Percentiles rank a stretch among this genome's conserved stretches.
Conservation (phyloP, 2,113 vertebrate genomes). For the Cryptotis parvus region DNA sequence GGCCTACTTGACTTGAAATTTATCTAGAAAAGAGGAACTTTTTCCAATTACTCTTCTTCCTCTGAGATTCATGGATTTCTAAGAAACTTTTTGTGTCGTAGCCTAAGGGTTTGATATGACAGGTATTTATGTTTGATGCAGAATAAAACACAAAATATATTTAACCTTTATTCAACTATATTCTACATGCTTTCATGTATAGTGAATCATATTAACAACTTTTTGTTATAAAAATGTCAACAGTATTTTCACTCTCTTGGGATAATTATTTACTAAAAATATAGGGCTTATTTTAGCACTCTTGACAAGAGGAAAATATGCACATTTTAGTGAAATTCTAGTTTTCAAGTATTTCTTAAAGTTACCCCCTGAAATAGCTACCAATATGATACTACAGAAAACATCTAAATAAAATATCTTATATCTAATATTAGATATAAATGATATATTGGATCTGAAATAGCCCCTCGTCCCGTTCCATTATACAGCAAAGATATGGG, state of each 20-base stretch:
- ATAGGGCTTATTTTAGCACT: slow-evolving; percentile 82
- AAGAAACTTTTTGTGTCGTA: slow-evolving; percentile 70
- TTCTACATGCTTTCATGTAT: slow-evolving; percentile 79
- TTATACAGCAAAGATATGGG: not conserved
- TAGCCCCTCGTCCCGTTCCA: not conserved
- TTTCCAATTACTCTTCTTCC: slow-evolving; percentile 78
- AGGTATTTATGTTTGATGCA: slow-evolving; percentile 84
- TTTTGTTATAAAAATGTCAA: slow-evolving; percentile 88
- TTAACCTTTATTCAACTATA: slow-evolving; percentile 85
- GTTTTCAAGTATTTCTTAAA: slow-evolving; percentile 70
- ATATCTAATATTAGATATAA: too few species aligned
- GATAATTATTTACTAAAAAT: slow-evolving; percentile 82
- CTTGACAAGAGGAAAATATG: slow-evolving; percentile 81
- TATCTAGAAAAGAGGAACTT: slow-evolving; percentile 71
- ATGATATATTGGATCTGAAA: not conserved
- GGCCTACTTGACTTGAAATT: slow-evolving; percentile 69
- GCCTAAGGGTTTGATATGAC: slow-evolving; percentile 80
- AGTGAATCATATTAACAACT: slow-evolving; percentile 87
- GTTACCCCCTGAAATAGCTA: slow-evolving; percentile 30
- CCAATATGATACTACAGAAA: not conserved
- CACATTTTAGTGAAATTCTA: slow-evolving; percentile 82
- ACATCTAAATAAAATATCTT: not conserved
- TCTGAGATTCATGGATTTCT: slow-evolving; percentile 73
- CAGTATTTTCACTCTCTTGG: slow-evolving; percentile 85
- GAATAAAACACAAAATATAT: slow-evolving; percentile 84